Base-by-base conservation (phyloP, 2,888 invertebrate species). In the Ecliptopera silaceata region DNA sequence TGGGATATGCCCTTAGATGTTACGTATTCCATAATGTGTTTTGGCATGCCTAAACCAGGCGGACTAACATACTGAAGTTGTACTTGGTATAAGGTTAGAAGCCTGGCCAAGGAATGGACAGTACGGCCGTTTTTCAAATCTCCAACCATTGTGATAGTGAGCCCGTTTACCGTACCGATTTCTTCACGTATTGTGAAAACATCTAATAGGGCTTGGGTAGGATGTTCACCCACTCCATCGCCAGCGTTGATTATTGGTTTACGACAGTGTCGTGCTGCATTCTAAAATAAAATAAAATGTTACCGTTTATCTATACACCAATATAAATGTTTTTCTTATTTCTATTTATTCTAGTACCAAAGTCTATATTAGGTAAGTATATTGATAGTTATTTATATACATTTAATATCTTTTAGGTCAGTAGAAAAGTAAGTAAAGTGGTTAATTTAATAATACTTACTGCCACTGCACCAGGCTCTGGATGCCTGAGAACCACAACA, bases 101-200 rank as follows among this genome's bases (percentile, higher is more conserved):
- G 93, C 62, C 97, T 94, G 4, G 99, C 99, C 56, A 99, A 90
- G 0, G 99, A 99, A 86, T 99, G 99, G 0, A 99, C 99, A 1
- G 99, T 99, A 32, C 99, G 94, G 0, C 99, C 99, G 84, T 99
- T 97, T 82, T 98, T 98, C 68, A 99, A 91, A 85, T 99, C 99
- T 4, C 99, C 99, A 15, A 99, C 99, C 95, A 99, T 95, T 0
- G 99, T 99, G 49, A 99, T 98, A 0, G 97, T 98, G 8, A 99
- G 92, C 0, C 98, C 98, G 79, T 99, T 99, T 0, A 99, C 99
- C 0, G 99, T 99, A 68, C 99, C 99, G 61, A 99, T 97, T 92
- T 99, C 99, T 88, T 99, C 98, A 63, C 99, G 93, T 71, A 99
- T 99, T 4, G 99, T 99, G 79, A 99, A 99, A 3, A 99, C 95